A percentile compares a stretch with the other conserved stretches of the same genome.
Conservation (phyloP, 2,113 vertebrate genomes). For the Chaetura pelagica region DNA sequence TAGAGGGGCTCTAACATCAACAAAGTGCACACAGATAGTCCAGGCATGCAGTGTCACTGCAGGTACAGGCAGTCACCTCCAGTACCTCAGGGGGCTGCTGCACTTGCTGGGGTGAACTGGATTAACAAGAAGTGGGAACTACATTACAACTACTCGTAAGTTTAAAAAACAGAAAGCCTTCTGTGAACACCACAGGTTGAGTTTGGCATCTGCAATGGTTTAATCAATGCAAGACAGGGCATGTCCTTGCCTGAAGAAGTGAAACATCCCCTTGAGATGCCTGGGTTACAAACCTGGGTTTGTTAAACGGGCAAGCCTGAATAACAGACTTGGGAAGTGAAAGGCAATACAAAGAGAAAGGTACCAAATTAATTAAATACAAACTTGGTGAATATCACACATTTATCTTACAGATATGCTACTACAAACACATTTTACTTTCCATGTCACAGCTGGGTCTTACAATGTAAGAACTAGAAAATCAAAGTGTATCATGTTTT, state of each 20-base stretch:
- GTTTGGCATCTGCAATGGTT: background rate
- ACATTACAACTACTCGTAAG: background rate
- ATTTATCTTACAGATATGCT: background rate
- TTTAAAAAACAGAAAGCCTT: background rate
- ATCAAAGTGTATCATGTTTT: background rate
- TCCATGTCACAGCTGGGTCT: background rate
- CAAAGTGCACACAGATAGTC: background rate
- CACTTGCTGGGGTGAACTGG: background rate
- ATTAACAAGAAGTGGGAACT: background rate
- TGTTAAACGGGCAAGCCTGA: background rate
- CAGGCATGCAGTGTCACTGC: background rate
- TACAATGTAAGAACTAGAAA: background rate
- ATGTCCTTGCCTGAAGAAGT: background rate
- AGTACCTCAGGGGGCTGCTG: background rate
- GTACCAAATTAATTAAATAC: background rate
- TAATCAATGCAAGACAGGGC: background rate
- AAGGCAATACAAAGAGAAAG: background rate
- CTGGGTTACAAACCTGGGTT: background rate
- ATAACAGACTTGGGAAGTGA: background rate
- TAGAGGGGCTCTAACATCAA: background rate
- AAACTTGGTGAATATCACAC: background rate
- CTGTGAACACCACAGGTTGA: background rate
- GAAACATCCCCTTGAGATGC: background rate
- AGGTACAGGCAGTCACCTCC: background rate
- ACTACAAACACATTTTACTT: background rate